These are phyloP conservation scores for Sympetrum striolatum DNA, from an alignment of 2,888 invertebrate genomes.

Conservation along the genomic window DNA sequence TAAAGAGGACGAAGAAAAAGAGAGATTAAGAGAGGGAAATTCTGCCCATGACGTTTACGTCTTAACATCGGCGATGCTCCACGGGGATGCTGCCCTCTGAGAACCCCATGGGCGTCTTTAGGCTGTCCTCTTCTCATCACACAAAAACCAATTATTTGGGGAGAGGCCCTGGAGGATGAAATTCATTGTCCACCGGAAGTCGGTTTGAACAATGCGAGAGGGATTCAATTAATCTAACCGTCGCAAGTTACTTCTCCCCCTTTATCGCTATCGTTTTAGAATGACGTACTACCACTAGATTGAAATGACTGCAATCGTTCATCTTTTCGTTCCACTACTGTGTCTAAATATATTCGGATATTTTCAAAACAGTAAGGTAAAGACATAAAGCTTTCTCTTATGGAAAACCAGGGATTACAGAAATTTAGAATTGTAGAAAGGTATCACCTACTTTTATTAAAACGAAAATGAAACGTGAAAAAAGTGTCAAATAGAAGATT, in stretches of 20 bases:
- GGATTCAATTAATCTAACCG: constrained; percentile 33
- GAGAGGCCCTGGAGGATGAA: constrained; percentile 17
- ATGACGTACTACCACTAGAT: no score
- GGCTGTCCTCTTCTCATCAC: constrained; percentile 35
- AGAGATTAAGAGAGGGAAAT: neutral
- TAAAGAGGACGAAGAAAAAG: neutral
- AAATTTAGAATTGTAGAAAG: no score
- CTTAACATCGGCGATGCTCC: constrained; percentile 34
- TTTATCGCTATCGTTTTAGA: neutral
- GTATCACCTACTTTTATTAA: no score
- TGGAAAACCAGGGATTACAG: no score
- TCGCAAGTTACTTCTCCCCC: neutral
- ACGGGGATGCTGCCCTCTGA: neutral
- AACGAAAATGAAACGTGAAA: no score
- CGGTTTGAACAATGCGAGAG: constrained; percentile 23
- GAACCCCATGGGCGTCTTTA: constrained; percentile 33
- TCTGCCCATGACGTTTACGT: constrained; percentile 18
- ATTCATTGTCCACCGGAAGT: constrained; percentile 32
- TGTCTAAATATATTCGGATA: no score
- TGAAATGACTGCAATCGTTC: no score
- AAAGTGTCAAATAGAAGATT: no score
- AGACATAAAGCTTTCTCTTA: no score
- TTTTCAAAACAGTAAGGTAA: no score
- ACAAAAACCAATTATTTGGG: constrained; percentile 40
- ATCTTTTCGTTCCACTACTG: no score